Base-by-base conservation (phyloP, 2,797 vertebrate genomes). In the Hypotaenidia okinawae region DNA sequence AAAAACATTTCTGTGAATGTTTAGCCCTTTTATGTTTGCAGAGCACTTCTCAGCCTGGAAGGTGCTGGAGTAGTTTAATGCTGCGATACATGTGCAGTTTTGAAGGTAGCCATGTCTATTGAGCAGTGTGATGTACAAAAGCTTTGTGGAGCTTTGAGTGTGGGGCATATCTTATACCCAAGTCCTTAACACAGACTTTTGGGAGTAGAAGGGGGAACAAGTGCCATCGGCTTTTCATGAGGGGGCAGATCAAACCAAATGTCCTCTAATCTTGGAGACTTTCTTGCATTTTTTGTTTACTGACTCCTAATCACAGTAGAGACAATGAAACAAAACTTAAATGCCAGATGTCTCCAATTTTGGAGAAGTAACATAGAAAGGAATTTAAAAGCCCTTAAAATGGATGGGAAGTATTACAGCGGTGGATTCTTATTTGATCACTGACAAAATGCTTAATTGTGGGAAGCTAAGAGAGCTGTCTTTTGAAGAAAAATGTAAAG, bases 1-100 rank as follows among this genome's bases (percentile, higher is more conserved):
- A 64, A 83, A 89, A 94, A 16, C 54, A 67, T 81, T 92, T 93
- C 55, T 90, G 76, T 41, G 90, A 63, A 72, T 39, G 57, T 74
- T 93, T 70, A 62, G 74, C 59, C 55, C 33, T 88, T 95, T 93
- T 84, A 79, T 84, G 80, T 95, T 91, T 86, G 54, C n/a, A 11
- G 41, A 63, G 12, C 43, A 35, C 54, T 93, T 90, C 28, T 72
- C 47, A 39, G 37, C 35, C 72, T 76, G 33, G 76, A 63, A 72
- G 64, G 70, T 79, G 45, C 61, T 85, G 1, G 30, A 51, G 39
- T 32, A 37, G 32, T 80, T 93, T 59, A 78, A 68, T 59, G 28
- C 61, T 87, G 77, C 45, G 30, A 1, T 32, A 27, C 63, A 22
- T n/a, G 3, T 1, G 24, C 59, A 21, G 15, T 59, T 90, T 84